Evolutionary conservation across 2,113 vertebrate genomes (phyloP).

Genomic region (Acinonyx jubatus): DNA sequence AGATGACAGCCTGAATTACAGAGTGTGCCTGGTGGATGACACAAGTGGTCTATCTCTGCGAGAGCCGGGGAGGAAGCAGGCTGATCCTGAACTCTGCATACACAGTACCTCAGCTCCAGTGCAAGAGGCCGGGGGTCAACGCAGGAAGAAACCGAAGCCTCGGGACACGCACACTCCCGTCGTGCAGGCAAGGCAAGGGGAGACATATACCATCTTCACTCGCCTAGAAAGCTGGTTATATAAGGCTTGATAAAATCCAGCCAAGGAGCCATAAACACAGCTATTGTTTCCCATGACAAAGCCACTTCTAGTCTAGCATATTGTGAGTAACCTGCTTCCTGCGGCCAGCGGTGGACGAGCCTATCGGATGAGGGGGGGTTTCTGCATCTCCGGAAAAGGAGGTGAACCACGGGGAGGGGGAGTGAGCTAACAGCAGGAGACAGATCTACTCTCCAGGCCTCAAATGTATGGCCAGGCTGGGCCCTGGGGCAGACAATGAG

Average conservation of each 20-base stretch:
- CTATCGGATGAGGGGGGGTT: accelerated
- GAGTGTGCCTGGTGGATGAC: background rate
- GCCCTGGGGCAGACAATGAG: accelerated
- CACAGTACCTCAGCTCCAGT: accelerated
- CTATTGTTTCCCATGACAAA: background rate
- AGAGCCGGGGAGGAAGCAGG: background rate
- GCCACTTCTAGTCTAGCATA: background rate
- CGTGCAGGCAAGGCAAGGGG: accelerated
- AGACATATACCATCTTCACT: accelerated
- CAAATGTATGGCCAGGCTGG: background rate
- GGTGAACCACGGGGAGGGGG: accelerated
- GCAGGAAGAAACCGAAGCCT: background rate
- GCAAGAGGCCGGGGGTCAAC: too few relatives aligned
- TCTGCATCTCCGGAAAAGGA: background rate
- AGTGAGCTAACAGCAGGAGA: background rate
- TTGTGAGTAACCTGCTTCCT: background rate
- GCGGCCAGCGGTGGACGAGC: background rate
- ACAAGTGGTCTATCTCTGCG: background rate
- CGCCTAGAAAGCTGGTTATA: background rate
- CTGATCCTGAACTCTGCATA: accelerated
- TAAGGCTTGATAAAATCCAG: background rate
- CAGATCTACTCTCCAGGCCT: background rate
- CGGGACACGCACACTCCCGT: background rate
- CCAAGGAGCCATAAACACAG: background rate
- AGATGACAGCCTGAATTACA: background rate